phyloP scores from a whole-genome alignment of 2,113 vertebrate species.

The Willisornis vidua region DNA sequence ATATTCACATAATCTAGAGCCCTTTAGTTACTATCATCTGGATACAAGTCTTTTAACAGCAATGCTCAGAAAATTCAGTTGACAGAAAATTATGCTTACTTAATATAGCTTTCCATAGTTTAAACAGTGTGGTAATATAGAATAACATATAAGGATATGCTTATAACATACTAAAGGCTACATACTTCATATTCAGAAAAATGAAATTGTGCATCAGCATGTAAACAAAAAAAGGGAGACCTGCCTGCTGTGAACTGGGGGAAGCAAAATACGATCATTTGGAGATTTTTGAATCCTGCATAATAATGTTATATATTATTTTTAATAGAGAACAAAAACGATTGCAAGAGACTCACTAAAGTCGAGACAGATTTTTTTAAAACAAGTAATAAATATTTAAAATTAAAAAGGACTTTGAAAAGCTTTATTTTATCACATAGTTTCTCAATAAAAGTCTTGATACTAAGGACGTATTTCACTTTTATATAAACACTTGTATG shows the following conservation, averaged over 20 bases:
- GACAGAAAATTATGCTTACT: conserved; percentile 10
- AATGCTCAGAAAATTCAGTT: neutral
- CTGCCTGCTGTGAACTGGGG: neutral
- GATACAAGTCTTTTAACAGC: neutral
- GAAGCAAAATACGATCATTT: conserved; percentile 5
- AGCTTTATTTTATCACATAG: neutral
- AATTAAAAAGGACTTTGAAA: conserved; percentile 1
- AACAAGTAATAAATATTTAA: neutral
- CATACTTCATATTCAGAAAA: neutral
- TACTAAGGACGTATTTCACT: neutral
- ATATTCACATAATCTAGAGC: neutral
- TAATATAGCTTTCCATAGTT: conserved; percentile 4
- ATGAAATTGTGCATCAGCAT: neutral
- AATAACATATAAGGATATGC: neutral
- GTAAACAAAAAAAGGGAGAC: neutral
- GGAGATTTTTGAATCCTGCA: conserved; percentile 23
- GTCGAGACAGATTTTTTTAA: neutral
- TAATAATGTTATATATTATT: neutral
- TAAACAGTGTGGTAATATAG: neutral
- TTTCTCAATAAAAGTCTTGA: neutral
- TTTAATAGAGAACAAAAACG: neutral
- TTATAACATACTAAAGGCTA: neutral
- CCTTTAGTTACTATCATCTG: neutral
- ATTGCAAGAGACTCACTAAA: neutral
- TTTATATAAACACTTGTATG: conserved; percentile 41